Conservation (phyloP, 2,888 invertebrate species). For the Byasa hedistus region DNA sequence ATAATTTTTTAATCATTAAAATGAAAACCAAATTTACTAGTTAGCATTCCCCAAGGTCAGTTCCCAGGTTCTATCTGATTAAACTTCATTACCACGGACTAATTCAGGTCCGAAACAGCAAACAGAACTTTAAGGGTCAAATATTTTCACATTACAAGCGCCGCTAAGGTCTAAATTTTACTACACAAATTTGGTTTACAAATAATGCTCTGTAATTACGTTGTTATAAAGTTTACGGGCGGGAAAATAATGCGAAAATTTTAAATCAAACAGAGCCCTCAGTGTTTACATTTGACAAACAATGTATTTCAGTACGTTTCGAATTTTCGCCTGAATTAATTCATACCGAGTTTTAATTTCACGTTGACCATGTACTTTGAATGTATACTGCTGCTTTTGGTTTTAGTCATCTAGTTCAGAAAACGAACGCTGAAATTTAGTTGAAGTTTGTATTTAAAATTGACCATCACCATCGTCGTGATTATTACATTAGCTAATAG, state of each 20-base stretch:
- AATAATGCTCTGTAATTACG: conserved; percentile 20
- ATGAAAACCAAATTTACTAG: background rate
- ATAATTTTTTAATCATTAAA: no score
- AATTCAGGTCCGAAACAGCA: background rate
- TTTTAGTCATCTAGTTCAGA: background rate
- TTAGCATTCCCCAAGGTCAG: background rate
- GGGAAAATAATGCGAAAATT: conserved; percentile 12
- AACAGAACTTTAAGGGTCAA: background rate
- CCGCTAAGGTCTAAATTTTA: background rate
- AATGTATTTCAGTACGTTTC: background rate
- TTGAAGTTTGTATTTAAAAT: no score
- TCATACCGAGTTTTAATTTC: background rate
- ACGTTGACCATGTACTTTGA: background rate
- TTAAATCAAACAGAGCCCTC: conserved; percentile 1
- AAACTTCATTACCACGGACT: background rate
- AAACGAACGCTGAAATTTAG: background rate
- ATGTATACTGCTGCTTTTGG: background rate
- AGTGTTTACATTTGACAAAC: conserved; percentile 1
- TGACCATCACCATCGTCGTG: no score
- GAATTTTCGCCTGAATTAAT: background rate
- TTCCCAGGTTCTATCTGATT: background rate
- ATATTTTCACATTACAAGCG: background rate
- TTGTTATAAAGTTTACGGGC: conserved; percentile 15
- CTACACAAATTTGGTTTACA: conserved; percentile 21
- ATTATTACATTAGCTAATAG: no score